Evolutionary conservation across 2,888 invertebrate species (phyloP).

Genomic region (Sylvicola cinctus): DNA sequence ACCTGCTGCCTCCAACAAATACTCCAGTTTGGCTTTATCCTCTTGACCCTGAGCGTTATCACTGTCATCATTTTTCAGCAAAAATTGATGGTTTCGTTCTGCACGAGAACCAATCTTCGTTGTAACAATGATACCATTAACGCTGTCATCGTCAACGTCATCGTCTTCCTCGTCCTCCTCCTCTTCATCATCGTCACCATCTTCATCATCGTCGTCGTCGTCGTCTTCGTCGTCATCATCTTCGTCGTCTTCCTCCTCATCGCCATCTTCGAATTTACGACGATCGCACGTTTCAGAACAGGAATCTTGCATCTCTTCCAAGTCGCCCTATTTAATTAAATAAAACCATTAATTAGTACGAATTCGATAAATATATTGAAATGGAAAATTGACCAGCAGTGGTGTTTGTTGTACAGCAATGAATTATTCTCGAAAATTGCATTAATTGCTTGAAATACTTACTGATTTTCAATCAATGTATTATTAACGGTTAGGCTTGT

Average conservation of each 20-base stretch:
- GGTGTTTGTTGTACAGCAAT: no score
- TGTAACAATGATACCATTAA: not conserved
- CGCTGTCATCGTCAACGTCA: not conserved
- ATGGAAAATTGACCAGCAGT: no score
- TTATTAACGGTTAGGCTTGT: no score
- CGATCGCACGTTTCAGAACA: conserved; percentile 14
- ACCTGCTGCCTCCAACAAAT: conserved; percentile 78
- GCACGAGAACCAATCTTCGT: not conserved
- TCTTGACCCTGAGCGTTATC: not conserved
- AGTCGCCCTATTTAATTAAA: conserved; percentile 7
- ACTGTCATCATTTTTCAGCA: no score
- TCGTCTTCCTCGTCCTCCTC: not conserved
- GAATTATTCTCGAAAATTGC: no score
- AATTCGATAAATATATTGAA: no score
- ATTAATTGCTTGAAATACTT: no score
- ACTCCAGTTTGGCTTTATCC: conserved; percentile 55
- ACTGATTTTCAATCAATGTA: no score
- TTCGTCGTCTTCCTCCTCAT: conserved; percentile 9
- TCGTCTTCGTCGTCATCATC: conserved; percentile 1
- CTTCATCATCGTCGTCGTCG: not conserved
- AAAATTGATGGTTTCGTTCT: no score
- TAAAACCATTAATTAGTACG: not conserved
- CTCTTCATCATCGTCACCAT: not conserved
- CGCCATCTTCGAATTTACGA: conserved; percentile 15
- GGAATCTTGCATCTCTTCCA: conserved; percentile 25